Conservation (phyloP, 2,888 invertebrate species). For the Synanthedon andrenaeformis region DNA sequence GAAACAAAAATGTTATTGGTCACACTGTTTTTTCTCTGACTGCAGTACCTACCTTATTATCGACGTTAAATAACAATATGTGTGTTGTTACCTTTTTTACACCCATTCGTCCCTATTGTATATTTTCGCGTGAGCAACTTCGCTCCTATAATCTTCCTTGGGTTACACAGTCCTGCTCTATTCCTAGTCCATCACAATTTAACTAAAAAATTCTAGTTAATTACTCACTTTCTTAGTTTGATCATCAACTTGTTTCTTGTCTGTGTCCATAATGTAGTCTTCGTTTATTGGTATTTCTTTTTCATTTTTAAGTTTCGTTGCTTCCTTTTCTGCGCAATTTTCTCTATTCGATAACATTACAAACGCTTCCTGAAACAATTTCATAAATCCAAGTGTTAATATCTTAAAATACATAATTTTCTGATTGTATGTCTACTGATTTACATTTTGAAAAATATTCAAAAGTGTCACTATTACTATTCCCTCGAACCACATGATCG, state of each 20-base stretch:
- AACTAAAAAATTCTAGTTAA: no score
- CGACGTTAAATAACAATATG: no score
- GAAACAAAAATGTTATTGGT: conserved; percentile 7
- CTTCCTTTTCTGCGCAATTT: not conserved
- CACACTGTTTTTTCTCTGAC: no score
- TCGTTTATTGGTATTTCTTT: conserved; percentile 11
- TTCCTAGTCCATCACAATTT: no score
- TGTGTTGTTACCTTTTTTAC: no score
- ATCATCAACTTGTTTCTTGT: conserved; percentile 12
- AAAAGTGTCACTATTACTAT: conserved; percentile 21
- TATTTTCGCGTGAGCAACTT: no score
- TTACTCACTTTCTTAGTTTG: conserved; percentile 22
- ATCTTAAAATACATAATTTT: no score
- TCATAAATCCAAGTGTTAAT: not conserved
- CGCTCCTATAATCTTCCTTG: no score
- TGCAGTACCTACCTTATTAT: no score
- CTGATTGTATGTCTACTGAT: conserved; percentile 4
- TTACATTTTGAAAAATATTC: conserved; percentile 34
- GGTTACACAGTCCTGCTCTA: no score
- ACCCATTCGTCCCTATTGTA: no score
- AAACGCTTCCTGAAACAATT: not conserved
- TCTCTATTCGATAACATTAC: not conserved
- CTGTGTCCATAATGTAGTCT: conserved; percentile 11
- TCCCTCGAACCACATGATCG: conserved; percentile 29
- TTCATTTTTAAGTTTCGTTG: not conserved